These are phyloP conservation scores for Melipona bicolor DNA, from an alignment of 2,888 invertebrate genomes.

Conservation along the genomic window DNA sequence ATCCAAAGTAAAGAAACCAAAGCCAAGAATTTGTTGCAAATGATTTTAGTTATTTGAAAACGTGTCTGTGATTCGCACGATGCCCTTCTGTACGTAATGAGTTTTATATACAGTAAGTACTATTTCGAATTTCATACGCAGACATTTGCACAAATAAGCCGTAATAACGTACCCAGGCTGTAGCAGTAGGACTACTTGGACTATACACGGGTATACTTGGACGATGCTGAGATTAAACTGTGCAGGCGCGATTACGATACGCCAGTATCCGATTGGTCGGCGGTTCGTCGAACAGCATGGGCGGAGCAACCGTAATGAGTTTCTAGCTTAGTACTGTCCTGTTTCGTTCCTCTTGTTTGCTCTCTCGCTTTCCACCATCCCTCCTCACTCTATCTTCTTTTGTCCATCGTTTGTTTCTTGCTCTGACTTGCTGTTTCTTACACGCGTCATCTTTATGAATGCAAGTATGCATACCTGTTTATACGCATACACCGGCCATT, in stretches of 20 bases:
- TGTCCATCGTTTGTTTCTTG: not conserved
- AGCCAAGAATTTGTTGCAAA: not conserved
- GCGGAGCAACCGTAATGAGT: slow-evolving; percentile 84
- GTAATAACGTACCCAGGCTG: slow-evolving; percentile 48
- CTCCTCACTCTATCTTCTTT: not conserved
- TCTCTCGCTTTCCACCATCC: not conserved
- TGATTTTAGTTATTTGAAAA: not conserved
- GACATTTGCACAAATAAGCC: not conserved
- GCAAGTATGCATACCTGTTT: slow-evolving; percentile 28
- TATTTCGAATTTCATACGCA: not conserved
- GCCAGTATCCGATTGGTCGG: slow-evolving; percentile 81
- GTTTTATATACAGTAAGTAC: not conserved
- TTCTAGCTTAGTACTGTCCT: slow-evolving; percentile 77
- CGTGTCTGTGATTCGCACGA: not conserved
- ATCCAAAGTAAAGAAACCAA: not conserved
- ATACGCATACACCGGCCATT: slow-evolving; percentile 1
- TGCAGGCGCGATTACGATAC: slow-evolving; percentile 82
- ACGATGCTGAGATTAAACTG: slow-evolving; percentile 81
- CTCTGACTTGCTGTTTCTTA: not conserved
- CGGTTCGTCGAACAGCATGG: slow-evolving; percentile 80
- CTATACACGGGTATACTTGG: slow-evolving; percentile 62
- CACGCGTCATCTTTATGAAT: slow-evolving; percentile 35
- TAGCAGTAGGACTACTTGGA: slow-evolving; percentile 38
- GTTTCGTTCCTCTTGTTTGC: slow-evolving; percentile 35
- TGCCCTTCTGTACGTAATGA: not conserved